Base-by-base conservation (phyloP, 2,797 vertebrate species). In the Mastacembelus armatus region DNA sequence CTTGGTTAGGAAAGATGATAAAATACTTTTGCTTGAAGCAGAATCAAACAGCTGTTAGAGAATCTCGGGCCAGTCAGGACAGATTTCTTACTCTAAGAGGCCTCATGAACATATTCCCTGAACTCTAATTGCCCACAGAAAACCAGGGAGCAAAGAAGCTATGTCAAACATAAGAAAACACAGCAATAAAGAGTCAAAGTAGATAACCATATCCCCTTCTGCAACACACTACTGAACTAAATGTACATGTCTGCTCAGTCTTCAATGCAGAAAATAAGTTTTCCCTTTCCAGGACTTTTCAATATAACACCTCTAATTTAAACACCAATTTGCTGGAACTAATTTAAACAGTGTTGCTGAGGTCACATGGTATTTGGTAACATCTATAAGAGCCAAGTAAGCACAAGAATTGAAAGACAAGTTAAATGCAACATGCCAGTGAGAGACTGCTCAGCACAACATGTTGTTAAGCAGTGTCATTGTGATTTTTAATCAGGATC, bases 21-120 rank as follows among this genome's bases (percentile, higher is more conserved):
- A 48, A 52, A 65, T 21, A 24, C 42, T 32, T 65, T 32, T 18
- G 52, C 8, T 18, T 26, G 57, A 51, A 50, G 22, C 16, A 49
- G 9, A 22, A 57, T 11, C 8, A 69, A 24, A 76, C 18, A 22
- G n/a, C 3, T 11, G n/a, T n/a, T n/a, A n/a, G 15, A 16, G 24
- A 57, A 26, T 33, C 15, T 29, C 26, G 42, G 47, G 64, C 51
- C 68, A 64, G 62, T 73, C 58, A 16, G 21, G 24, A 54, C 57
- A 76, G 11, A 75, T 63, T 66, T 72, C 45, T 33, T 18, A 14
- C 32, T 51, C 18, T n/a, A 2, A 18, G 1, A n/a, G 6, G 16
- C 26, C 60, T 52, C 50, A 75, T 56, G 11, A 64, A 47, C 8
- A 6, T 45, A 21, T 60, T 74, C 22, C 3, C 10, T 5, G 10